phyloP scores from a whole-genome alignment of 1,140 invertebrate genomes.

The Tyrophagus putrescentiae region DNA sequence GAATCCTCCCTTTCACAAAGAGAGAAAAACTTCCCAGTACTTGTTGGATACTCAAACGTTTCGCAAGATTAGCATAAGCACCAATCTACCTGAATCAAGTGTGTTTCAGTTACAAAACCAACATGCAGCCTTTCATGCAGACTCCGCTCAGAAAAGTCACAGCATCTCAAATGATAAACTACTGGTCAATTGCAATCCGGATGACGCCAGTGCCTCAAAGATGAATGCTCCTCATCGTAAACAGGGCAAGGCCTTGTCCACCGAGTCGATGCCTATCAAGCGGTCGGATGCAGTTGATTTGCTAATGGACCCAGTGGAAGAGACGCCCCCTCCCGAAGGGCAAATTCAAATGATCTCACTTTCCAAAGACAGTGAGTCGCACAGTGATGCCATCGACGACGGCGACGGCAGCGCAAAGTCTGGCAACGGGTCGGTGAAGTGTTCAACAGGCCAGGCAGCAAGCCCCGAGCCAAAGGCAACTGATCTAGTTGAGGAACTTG shows the following conservation, averaged over 20 bases:
- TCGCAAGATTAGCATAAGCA: slow-evolving; percentile 15
- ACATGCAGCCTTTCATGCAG: background rate
- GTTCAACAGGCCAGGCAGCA: too few species aligned
- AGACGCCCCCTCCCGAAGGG: background rate
- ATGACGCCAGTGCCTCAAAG: too few species aligned
- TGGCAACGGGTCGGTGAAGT: background rate
- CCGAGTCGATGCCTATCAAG: too few species aligned
- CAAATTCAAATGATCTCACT: background rate
- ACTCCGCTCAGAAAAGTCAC: background rate
- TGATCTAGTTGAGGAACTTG: too few species aligned
- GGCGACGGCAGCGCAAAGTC: background rate
- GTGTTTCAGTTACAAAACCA: background rate
- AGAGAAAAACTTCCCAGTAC: background rate
- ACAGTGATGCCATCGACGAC: background rate
- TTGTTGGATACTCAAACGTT: background rate
- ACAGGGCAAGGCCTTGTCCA: too few species aligned
- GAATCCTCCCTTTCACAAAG: background rate
- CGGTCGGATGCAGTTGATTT: too few species aligned
- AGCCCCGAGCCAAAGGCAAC: too few species aligned
- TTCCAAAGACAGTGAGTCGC: background rate
- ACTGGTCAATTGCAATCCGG: too few species aligned
- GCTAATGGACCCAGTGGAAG: too few species aligned
- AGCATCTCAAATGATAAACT: too few species aligned
- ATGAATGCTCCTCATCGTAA: too few species aligned
- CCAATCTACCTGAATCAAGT: slow-evolving; percentile 5